Evolutionary conservation across 2,888 invertebrate genomes (phyloP).

Genomic region (Acrobasis repandana): DNA sequence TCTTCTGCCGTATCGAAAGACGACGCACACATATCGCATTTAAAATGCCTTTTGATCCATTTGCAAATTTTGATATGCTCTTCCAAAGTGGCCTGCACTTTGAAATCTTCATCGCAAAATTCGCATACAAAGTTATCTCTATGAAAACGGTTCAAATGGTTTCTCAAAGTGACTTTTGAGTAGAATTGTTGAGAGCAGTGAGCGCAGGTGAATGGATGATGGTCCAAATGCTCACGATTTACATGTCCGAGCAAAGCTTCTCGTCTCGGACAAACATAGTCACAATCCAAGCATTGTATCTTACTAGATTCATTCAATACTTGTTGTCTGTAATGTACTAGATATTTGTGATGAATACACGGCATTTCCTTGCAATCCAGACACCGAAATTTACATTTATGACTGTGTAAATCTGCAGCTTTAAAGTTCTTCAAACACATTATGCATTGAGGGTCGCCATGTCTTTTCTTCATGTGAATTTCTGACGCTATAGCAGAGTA

Average conservation of each 20-base stretch:
- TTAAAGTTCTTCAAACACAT: conserved; percentile 51
- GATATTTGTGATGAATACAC: conserved; percentile 54
- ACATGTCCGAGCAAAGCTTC: conserved; percentile 54
- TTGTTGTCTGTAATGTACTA: conserved; percentile 54
- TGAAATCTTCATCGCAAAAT: conserved; percentile 51
- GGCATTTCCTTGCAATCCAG: conserved; percentile 50
- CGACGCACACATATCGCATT: conserved; percentile 47
- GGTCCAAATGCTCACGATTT: conserved; percentile 57
- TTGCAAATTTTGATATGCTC: conserved; percentile 47
- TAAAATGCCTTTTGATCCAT: conserved; percentile 35
- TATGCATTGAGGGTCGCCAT: conserved; percentile 45
- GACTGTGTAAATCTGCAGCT: conserved; percentile 40
- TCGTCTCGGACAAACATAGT: conserved; percentile 52
- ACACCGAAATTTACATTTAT: conserved; percentile 56
- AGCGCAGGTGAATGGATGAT: conserved; percentile 56
- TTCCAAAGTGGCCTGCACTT: conserved; percentile 37
- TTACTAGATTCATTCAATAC: conserved; percentile 42
- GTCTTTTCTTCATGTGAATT: conserved; percentile 48
- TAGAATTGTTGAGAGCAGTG: conserved; percentile 57
- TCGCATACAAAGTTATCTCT: conserved; percentile 46
- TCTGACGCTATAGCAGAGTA: conserved; percentile 45
- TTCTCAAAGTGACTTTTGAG: conserved; percentile 50
- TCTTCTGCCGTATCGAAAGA: conserved; percentile 48
- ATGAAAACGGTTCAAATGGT: conserved; percentile 53
- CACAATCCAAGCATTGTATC: conserved; percentile 54